phyloP scores from a whole-genome alignment of 92 coral and sea anemone genomes.

The Isaurus tuberculatus region DNA sequence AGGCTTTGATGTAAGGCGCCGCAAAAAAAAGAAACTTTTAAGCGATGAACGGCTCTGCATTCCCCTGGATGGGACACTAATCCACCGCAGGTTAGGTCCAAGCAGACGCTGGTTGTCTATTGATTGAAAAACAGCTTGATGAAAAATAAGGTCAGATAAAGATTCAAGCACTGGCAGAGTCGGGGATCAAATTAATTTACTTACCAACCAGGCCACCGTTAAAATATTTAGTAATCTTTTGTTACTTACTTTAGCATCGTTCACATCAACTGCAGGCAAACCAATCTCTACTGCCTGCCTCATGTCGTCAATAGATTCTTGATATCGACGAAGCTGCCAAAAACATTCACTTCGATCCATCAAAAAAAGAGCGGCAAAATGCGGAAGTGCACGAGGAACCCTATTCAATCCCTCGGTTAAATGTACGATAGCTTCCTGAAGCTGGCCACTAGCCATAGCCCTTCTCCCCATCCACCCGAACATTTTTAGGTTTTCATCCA shows the following conservation, averaged over 20 bases:
- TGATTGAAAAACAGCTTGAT: no score
- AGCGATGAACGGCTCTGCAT: no score
- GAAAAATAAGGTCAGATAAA: no score
- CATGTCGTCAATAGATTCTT: conserved; percentile 22
- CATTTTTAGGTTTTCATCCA: not conserved
- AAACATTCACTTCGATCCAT: conserved; percentile 31
- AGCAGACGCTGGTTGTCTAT: no score
- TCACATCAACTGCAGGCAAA: conserved; percentile 15
- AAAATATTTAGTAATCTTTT: not conserved
- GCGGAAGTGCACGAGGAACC: conserved; percentile 13
- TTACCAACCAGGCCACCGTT: not conserved
- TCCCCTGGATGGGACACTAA: no score
- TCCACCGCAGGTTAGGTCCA: no score
- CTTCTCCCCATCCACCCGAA: conserved; percentile 11
- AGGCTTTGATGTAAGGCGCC: no score
- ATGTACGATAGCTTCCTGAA: not conserved
- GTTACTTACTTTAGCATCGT: conserved; percentile 4
- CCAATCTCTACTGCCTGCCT: conserved; percentile 12
- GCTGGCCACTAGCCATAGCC: not conserved
- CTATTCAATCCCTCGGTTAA: conserved; percentile 10
- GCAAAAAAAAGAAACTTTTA: no score
- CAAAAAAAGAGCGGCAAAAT: conserved; percentile 15
- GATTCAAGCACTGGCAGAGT: not conserved
- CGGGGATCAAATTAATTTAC: not conserved
- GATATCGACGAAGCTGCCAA: conserved; percentile 14